Percentiles rank a stretch among this genome's conserved stretches.
Evolutionary conservation across 64 coral and sea anemone genomes (phyloP).

Genomic region (Stichodactyla helianthus): DNA sequence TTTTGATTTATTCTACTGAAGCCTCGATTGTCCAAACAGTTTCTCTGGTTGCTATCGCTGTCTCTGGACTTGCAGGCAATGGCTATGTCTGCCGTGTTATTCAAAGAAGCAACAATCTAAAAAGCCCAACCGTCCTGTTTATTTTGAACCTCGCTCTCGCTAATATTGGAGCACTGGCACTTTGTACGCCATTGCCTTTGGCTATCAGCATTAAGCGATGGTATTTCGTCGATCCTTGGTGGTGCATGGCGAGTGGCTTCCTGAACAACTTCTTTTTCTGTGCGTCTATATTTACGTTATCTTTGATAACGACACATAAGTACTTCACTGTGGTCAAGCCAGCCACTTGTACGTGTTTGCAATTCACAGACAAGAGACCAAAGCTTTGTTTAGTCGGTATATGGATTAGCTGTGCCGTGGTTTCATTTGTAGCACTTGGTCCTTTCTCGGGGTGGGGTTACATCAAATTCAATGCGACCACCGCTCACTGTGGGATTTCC

Average conservation of each 20-base stretch:
- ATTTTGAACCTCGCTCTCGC: slow-evolving; percentile 67
- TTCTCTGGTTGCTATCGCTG: slow-evolving; percentile 44
- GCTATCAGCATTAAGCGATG: slow-evolving; percentile 47
- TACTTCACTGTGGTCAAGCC: slow-evolving; percentile 59
- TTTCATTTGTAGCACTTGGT: slow-evolving; percentile 62
- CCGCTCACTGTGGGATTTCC: slow-evolving; percentile 80
- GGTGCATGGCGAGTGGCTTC: slow-evolving; percentile 69
- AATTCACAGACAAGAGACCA: slow-evolving; percentile 40
- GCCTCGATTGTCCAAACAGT: slow-evolving; percentile 47
- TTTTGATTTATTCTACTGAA: slow-evolving; percentile 28
- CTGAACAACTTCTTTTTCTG: slow-evolving; percentile 88
- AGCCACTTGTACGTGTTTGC: slow-evolving; percentile 27
- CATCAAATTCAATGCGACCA: slow-evolving; percentile 69
- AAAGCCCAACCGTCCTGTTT: slow-evolving; percentile 79
- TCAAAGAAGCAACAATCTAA: slow-evolving; percentile 64
- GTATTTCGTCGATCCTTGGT: slow-evolving; percentile 34
- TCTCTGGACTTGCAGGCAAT: slow-evolving; percentile 58
- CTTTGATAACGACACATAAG: slow-evolving; percentile 66
- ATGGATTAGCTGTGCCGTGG: slow-evolving; percentile 42
- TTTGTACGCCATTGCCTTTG: slow-evolving; percentile 70
- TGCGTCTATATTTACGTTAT: slow-evolving; percentile 79
- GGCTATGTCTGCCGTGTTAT: slow-evolving; percentile 50
- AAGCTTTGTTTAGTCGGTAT: slow-evolving; percentile 43
- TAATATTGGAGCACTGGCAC: slow-evolving; percentile 62
- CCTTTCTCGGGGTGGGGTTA: slow-evolving; percentile 69